Base-by-base conservation (phyloP, 2,113 vertebrate species). In the Rostratula benghalensis region DNA sequence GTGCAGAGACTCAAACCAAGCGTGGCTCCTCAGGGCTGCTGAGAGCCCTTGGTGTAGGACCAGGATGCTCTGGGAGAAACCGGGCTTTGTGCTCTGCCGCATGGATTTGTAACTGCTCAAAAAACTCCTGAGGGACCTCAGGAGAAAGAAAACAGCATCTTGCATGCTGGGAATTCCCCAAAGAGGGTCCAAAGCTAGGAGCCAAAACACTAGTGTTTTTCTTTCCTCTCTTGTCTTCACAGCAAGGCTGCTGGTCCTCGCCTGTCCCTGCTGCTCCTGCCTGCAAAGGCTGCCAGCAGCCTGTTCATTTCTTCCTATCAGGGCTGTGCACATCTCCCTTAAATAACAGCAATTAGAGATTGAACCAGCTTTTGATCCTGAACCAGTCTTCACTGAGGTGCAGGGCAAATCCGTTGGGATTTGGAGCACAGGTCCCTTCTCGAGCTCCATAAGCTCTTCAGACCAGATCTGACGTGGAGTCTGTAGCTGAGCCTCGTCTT, bases 341-440 rank as follows among this genome's bases (percentile, higher is more conserved):
- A 10, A 48, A 7, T 8, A 60, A 33, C 60, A 60, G 65, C 80
- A 35, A 30, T 0, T 22, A 30, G 37, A 43, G 30, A 3, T 27
- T 1, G 45, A 90, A 45, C 17, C 35, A 35, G 73, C 65, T 43
- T 82, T 67, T 5, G 1, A 48, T 6, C 51, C 69, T 6, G 64
- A 53, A 76, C 41, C 31, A 6, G 28, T 33, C 82, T 60, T 68
- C 21, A 1, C 39, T 9, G 53, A 59, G 37, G 10, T 9, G 45
- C 68, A 25, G 56, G 22, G 53, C 28, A 82, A 75, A 64, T 39
- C 80, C 1, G 0, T 31, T 16, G 0, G 7, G 41, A 31, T 83
- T 20, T 30, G 79, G 70, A 76, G 91, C 20, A 0, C 35, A 1
- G 1, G 4, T 65, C n/a, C 1, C 1, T 2, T 3, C 61, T 43